phyloP scores from a whole-genome alignment of 2,113 vertebrate species.

The Psophia crepitans region DNA sequence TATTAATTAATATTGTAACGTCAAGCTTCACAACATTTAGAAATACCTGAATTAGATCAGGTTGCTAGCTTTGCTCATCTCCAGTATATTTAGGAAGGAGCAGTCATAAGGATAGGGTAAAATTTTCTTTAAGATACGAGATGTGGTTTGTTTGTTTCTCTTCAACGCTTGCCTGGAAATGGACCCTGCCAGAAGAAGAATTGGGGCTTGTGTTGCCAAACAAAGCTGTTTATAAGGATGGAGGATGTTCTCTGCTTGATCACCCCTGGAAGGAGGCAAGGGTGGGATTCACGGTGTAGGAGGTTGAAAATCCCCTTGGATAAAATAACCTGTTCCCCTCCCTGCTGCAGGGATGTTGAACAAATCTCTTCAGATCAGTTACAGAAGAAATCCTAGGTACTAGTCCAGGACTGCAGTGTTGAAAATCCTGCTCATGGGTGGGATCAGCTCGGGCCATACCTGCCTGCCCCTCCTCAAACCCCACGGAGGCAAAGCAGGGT shows the following conservation, averaged over 20 bases:
- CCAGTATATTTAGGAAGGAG: neutral
- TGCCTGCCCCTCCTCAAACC: accelerated
- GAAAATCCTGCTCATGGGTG: neutral
- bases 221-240: neutral
- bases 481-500: neutral
- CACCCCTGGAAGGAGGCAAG: neutral
- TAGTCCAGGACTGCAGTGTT: neutral
- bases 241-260: neutral
- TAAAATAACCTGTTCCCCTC: neutral
- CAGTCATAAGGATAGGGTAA: neutral
- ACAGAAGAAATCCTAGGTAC: neutral
- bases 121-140: neutral
- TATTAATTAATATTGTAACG: neutral
- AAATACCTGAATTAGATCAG: neutral
- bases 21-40: neutral
- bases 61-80: neutral
- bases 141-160: neutral
- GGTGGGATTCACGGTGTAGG: neutral
- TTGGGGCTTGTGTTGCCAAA: neutral
- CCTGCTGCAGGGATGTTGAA: neutral
- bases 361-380: neutral
- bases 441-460: neutral
- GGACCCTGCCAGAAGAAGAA: neutral
- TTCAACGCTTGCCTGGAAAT: neutral
- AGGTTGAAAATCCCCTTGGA: neutral